Evolutionary conservation across 2,797 vertebrate genomes (phyloP), one percentile per base, ranked within the genome.

Genomic region (Threskiornis aethiopicus): DNA sequence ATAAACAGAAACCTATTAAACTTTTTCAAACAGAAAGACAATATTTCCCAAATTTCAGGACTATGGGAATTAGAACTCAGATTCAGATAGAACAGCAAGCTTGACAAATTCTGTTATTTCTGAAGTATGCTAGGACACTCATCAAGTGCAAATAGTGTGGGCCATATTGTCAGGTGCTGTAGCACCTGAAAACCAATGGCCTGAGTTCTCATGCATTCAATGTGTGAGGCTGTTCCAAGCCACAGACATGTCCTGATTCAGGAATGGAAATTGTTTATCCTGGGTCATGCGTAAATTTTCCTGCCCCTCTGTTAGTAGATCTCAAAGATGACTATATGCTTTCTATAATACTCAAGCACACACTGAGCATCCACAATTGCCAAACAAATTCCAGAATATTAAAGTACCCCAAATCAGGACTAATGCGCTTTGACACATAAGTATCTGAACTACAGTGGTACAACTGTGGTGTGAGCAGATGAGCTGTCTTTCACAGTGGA

Each of bases 21-120:
- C 21, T 89, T 85, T 92, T 93, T 92, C 73, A 89, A 89, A 90
- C 72, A 90, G 84, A 89, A 93, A 90, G 89, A 79, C 52, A 75
- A 64, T 51, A 49, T 21, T 31, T 9, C 16, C 57, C 28, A 41
- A 49, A 80, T 69, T 69, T 84, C 80, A 55, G 67, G 37, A 64
- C 26, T 75, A 25, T 62, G 24, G 51, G 72, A 95, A n/a, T 88
- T 90, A 79, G 39, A 41, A 41, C 65, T 94, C 69, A 84, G 90
- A 93, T 76, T 91, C 71, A 95, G 71, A 80, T 57, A 93, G 64
- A 79, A 64, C 59, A 71, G 39, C 57, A 86, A 96, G 54, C 49
- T 93, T 86, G 62, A 54, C 8, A 70, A 62, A 73, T 44, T 42
- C 42, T 54, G 4, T 44, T 82, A 28, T 77, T 83, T 87, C 52